Base-by-base conservation (phyloP, 2,797 vertebrate genomes). In the Macrochelys suwanniensis region DNA sequence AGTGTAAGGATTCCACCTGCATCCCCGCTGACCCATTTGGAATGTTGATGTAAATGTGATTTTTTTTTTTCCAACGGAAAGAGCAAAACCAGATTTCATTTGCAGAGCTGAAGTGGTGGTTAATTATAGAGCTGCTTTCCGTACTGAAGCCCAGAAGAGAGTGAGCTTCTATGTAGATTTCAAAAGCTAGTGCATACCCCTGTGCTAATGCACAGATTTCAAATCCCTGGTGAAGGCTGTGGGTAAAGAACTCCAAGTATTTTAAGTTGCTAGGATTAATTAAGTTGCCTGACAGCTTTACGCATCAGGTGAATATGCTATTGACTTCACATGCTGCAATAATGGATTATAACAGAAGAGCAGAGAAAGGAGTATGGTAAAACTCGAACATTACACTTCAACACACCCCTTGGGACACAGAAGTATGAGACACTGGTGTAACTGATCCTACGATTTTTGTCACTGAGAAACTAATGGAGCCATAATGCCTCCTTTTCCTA, bases 391-490 rank as follows among this genome's bases (percentile, higher is more conserved):
- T 95, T 79, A 80, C 77, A 86, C 78, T 90, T 11, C 56, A 76
- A 42, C 23, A 6, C 21, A n/a, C 56, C 59, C 15, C 11, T 33
- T 77, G 31, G 86, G 78, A 65, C 68, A 91, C 21, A 28, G 54
- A 50, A 93, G 85, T 93, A 76, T 92, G 80, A 87, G 37, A 81
- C 37, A 28, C 85, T 88, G 88, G 11, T 3, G 3, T 85, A 95
- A 88, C 11, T 76, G 17, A 77, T 86, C 23, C 74, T 77, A 87
- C 47, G 37, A 45, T 49, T 71, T 6, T 61, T 77, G 51, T 91
- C 88, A 82, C 25, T 89, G 42, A 93, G 78, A 59, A 87, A 26
- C 50, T 94, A 90, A 86, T 91, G 90, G 90, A 23, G 10, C n/a
- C 49, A 45, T 92, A 74, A 33, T 80, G 15, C 50, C 77, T 49